Evolutionary conservation across 1,140 invertebrate species (phyloP), one percentile per base, ranked within the genome.

Genomic region (Heliconius hewitsoni): DNA sequence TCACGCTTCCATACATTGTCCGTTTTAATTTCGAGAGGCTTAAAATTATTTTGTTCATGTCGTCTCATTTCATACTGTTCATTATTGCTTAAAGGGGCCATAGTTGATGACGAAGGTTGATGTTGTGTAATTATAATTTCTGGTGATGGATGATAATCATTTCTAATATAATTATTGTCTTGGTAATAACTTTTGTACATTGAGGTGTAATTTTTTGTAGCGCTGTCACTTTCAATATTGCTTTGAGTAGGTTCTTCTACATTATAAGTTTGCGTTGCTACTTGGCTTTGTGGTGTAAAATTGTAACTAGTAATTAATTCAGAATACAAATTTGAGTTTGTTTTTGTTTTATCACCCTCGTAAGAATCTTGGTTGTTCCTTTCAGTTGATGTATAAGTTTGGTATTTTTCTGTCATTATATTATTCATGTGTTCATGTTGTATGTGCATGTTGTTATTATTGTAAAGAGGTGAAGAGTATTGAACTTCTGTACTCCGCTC

Each of bases 261-360:
- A 82, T 90, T 85, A 46, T 90, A 90, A 3, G 84, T 86, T 76
- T 89, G 85, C 11, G 88, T 89, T 30, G 89, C 81, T 23, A 83
- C 81, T 86, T 89, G 84, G 78, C 82, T 90, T 30, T 85, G 86
- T 60, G 88, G 85, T 81, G 87, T 34, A 87, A 89, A 92, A 78
- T 86, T 84, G 66, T 82, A 55, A 30, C 72, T 75, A 13, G 74
- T 80, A 55, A 83, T 76, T 76, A 83, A 80, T 55, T 78, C 55
- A 55, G 83, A 77, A n/a, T 76, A 72, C 66, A 52, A 27, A 66
- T 70, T 76, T 46, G 73, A 16, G 52, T 66, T 66, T 66, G 3
- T 11, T 1, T 79, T 57, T 82, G 71, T 1, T 30, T 30, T 71
- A 34, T 76, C 42, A 50, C 1, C 16, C 18, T 76, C 3, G 18